These are phyloP conservation scores for Mechanitis mazaeus DNA, from an alignment of 2,888 invertebrate genomes.

Conservation along the genomic window DNA sequence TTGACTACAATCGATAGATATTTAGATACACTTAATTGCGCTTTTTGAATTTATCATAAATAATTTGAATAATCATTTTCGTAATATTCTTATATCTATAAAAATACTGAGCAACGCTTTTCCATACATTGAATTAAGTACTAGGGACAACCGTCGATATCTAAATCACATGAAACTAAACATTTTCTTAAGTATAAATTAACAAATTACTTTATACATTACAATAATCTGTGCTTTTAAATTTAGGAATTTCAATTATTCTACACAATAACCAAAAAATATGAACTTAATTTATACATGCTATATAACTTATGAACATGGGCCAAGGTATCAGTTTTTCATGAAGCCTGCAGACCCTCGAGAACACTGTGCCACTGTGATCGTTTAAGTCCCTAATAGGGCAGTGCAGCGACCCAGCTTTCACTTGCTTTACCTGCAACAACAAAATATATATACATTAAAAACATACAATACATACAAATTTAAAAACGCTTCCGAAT, in stretches of 20 bases:
- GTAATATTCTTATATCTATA: slow-evolving; percentile 67
- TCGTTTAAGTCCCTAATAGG: slow-evolving; percentile 46
- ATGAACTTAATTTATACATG: slow-evolving; percentile 40
- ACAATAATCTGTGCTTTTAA: slow-evolving; percentile 56
- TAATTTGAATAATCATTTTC: slow-evolving; percentile 55
- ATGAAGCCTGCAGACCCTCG: slow-evolving; percentile 31
- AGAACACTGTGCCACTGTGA: slow-evolving; percentile 65
- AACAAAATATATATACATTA: slow-evolving; percentile 34
- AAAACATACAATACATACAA: slow-evolving; percentile 14
- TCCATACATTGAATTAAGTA: slow-evolving; percentile 54
- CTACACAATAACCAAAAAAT: slow-evolving; percentile 56
- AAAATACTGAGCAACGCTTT: slow-evolving; percentile 75
- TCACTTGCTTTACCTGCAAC: slow-evolving; percentile 70
- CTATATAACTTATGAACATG: slow-evolving; percentile 15
- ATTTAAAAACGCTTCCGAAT: slow-evolving; percentile 28
- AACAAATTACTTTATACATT: slow-evolving; percentile 52
- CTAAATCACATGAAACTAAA: slow-evolving; percentile 49
- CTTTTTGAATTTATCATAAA: slow-evolving; percentile 51
- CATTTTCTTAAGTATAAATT: slow-evolving; percentile 43
- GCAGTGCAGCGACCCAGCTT: slow-evolving; percentile 58
- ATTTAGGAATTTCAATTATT: slow-evolving; percentile 49
- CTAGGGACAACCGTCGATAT: slow-evolving; percentile 49
- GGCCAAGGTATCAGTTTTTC: slow-evolving; percentile 8
- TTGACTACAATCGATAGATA: slow-evolving; percentile 52
- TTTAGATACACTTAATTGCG: slow-evolving; percentile 53